Conservation (phyloP, 2,797 vertebrate species). For the Lophura swinhoii region DNA sequence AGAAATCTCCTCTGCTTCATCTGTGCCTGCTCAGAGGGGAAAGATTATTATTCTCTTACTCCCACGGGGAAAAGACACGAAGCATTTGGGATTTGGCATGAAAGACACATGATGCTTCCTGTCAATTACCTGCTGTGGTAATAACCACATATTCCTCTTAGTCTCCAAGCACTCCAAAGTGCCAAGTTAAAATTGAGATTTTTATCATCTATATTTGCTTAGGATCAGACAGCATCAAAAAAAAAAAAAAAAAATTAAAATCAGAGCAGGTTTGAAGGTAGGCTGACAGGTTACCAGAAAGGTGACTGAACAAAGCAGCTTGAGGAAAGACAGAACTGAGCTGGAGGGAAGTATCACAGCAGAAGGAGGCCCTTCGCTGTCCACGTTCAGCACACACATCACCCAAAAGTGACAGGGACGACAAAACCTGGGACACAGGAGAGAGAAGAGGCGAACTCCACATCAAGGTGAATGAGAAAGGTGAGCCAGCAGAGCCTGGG, state of each 20-base stretch:
- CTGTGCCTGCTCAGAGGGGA: background rate
- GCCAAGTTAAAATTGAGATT: background rate
- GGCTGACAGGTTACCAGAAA: background rate
- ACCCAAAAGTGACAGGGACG: background rate
- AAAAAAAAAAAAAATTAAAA: background rate
- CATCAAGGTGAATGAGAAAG: constrained; percentile 23
- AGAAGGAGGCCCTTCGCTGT: background rate
- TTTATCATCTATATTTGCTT: background rate
- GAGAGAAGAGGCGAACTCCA: background rate
- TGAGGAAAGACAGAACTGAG: background rate
- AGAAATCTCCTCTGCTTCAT: background rate
- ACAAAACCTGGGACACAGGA: background rate
- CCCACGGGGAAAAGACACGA: background rate
- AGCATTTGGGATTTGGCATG: background rate
- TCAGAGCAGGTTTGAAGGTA: background rate
- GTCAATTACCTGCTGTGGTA: background rate
- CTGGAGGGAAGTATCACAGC: background rate
- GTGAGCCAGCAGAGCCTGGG: background rate
- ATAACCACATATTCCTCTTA: background rate
- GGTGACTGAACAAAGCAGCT: background rate
- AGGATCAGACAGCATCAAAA: background rate
- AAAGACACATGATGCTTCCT: background rate
- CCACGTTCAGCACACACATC: fast-evolving
- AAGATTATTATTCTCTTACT: background rate
- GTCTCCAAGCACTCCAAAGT: background rate